Conservation (phyloP, 2,797 vertebrate genomes). For the Anabas testudineus region DNA sequence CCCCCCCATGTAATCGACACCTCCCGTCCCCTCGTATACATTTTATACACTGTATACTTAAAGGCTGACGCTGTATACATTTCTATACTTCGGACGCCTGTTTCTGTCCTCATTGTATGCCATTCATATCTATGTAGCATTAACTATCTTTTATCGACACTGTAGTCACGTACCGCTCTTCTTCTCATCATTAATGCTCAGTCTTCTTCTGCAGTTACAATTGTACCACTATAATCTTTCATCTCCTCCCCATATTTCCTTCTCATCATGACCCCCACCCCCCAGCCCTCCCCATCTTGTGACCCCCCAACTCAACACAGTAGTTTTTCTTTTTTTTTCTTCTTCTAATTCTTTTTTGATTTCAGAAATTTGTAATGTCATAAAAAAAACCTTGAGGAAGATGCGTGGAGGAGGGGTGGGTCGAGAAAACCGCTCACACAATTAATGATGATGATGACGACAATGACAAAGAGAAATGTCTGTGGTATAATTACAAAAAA, state of each 20-base stretch:
- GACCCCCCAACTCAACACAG: slow-evolving; percentile 52
- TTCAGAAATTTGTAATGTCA: slow-evolving; percentile 56
- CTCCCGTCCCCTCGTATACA: slow-evolving; percentile 54
- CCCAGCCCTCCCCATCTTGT: slow-evolving; percentile 12
- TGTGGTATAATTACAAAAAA: slow-evolving; percentile 84
- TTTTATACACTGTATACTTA: slow-evolving; percentile 74
- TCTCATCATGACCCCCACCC: not conserved
- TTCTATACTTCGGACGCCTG: slow-evolving; percentile 69
- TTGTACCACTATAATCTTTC: slow-evolving; percentile 77
- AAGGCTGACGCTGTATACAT: slow-evolving; percentile 69
- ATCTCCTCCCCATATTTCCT: slow-evolving; percentile 39
- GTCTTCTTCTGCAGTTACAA: slow-evolving; percentile 72
- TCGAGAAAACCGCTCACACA: slow-evolving; percentile 53
- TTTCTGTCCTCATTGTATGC: slow-evolving; percentile 78
- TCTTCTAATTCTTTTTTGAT: slow-evolving; percentile 29
- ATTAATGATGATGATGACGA: slow-evolving; percentile 56
- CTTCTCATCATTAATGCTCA: slow-evolving; percentile 79
- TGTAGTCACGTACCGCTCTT: slow-evolving; percentile 78
- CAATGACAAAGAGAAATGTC: slow-evolving; percentile 81
- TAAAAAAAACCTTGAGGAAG: slow-evolving; percentile 34
- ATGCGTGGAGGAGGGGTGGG: slow-evolving; percentile 52
- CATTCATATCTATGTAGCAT: slow-evolving; percentile 80
- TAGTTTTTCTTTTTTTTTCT: slow-evolving; percentile 59
- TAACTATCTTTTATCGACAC: slow-evolving; percentile 82
- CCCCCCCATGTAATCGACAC: slow-evolving; percentile 71